Conservation (phyloP, 2,888 invertebrate genomes). For the Seladonia tumulorum region DNA sequence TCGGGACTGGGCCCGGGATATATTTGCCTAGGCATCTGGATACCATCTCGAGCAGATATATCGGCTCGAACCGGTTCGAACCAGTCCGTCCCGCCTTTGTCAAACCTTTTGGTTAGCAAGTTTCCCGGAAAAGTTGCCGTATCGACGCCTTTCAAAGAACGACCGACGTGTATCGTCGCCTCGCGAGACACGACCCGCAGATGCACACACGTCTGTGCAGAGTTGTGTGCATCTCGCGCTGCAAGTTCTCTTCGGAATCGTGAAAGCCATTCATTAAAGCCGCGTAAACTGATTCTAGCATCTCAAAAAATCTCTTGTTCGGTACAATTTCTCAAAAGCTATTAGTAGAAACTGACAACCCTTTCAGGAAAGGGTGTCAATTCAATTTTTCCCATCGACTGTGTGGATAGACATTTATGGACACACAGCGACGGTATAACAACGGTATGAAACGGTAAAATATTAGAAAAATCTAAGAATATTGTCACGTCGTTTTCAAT, state of each 20-base stretch:
- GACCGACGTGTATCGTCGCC: constrained; percentile 26
- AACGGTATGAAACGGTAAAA: too few relatives aligned
- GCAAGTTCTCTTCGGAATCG: neutral
- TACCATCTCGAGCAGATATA: constrained; percentile 53
- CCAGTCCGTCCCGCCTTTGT: constrained; percentile 59
- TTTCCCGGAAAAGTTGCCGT: constrained; percentile 43
- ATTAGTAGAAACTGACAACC: too few relatives aligned
- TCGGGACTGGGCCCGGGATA: constrained; percentile 47
- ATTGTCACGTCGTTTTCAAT: too few relatives aligned
- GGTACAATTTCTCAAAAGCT: too few relatives aligned
- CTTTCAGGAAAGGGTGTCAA: too few relatives aligned
- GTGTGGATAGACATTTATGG: too few relatives aligned
- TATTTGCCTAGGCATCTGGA: constrained; percentile 67
- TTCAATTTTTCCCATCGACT: too few relatives aligned
- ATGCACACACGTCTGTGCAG: neutral
- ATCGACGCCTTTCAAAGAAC: constrained; percentile 53
- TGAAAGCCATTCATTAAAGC: neutral
- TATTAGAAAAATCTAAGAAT: too few relatives aligned
- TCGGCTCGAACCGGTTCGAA: constrained; percentile 37
- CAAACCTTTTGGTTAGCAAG: constrained; percentile 65
- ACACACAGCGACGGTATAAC: too few relatives aligned
- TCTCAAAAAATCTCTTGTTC: too few relatives aligned
- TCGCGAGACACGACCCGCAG: constrained; percentile 5
- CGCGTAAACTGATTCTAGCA: too few relatives aligned
- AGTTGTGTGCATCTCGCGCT: neutral